Evolutionary conservation across 1,140 invertebrate genomes (phyloP), one percentile per base, ranked within the genome.

Genomic region (Vollenhovia emeryi): DNA sequence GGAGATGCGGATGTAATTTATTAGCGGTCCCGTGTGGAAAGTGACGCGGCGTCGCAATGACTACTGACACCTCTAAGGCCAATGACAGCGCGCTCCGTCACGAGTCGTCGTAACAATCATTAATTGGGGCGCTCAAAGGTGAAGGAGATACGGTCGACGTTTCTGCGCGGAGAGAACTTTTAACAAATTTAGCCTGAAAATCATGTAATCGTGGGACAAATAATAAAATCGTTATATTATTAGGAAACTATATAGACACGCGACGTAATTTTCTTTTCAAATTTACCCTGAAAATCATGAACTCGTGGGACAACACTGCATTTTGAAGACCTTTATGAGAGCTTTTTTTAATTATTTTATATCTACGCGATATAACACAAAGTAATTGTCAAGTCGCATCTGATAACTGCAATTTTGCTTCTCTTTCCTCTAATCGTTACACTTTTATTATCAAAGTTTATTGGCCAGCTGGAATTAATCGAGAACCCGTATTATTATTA

Each of bases 1-100:
- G 60, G 84, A 79, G 84, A 89, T 89, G 82, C 88, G 87, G 87
- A 89, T 89, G 88, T 89, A 89, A 86, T 89, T 89, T 89, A 85
- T 89, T 89, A 89, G 85, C 84, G 57, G 84, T 24, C 62, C 83
- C 59, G 43, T 59, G 45, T 50, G 66, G 84, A 89, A 89, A 89
- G 86, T 89, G 88, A 89, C 86, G 60, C 84, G 33, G 86, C 87
- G 78, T 71, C 71, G 27, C 64, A 69, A 86, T 88, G 71, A 88
- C 43, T 59, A 62, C 43, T 62, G 74, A 87, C 66, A 73, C 69
- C 68, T 79, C 66, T 88, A 88, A 88, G 86, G 87, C 87, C 86
- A 89, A 89, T 88, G 87, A 88, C 69, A 89, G 76, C 18, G 40
- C n/a, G 52, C 40, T 60, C 27, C 33, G 45, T 55, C 73, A 15